phyloP scores from a whole-genome alignment of 2,888 invertebrate genomes.

The Sphaerophoria taeniata region DNA sequence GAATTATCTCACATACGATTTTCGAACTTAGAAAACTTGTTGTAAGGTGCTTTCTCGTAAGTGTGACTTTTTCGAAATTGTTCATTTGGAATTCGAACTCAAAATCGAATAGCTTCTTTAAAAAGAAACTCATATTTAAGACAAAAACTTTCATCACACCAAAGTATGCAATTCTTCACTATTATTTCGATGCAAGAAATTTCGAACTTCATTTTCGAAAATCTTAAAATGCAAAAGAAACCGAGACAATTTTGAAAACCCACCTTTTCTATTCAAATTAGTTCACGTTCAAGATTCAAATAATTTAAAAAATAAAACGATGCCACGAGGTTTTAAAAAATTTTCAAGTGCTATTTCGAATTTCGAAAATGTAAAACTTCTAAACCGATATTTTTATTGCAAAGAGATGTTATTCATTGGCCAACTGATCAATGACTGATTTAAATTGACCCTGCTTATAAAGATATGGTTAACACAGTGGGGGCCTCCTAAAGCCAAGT shows the following conservation, averaged over 20 bases:
- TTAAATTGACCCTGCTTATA: conserved; percentile 64
- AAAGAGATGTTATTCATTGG: conserved; percentile 65
- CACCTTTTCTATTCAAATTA: background rate
- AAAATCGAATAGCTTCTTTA: background rate
- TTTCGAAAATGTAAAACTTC: too few relatives aligned
- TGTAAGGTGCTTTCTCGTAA: too few relatives aligned
- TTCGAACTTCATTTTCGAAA: background rate
- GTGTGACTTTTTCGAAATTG: too few relatives aligned
- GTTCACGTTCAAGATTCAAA: background rate
- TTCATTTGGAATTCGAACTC: too few relatives aligned
- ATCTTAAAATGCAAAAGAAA: background rate
- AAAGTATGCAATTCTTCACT: background rate
- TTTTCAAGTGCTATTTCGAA: too few relatives aligned
- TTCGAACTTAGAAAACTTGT: too few relatives aligned
- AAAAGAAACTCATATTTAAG: background rate
- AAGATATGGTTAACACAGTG: conserved; percentile 59
- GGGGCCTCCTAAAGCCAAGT: conserved; percentile 29
- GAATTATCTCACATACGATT: too few relatives aligned
- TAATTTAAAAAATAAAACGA: too few relatives aligned
- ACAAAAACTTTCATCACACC: background rate
- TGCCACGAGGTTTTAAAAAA: too few relatives aligned
- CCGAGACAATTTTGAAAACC: background rate
- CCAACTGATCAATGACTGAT: conserved; percentile 69
- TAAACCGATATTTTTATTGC: too few relatives aligned
- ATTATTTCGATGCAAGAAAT: background rate